Percentiles rank a stretch among this genome's conserved stretches.
Evolutionary conservation across 1,140 invertebrate genomes (phyloP).

Genomic region (Geopemphigus sp.): DNA sequence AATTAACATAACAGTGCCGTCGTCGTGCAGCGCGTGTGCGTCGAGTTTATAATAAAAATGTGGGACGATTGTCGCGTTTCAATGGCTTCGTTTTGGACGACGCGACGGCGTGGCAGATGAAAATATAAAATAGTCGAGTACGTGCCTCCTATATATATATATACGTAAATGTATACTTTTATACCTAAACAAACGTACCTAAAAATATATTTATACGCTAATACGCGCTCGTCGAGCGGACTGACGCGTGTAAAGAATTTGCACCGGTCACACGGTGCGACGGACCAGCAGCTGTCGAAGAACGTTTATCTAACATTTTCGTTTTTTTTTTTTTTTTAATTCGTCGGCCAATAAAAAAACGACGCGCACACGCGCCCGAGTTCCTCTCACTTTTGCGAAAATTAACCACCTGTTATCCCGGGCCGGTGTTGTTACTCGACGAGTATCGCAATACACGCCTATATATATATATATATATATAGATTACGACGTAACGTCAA

Average conservation of each 20-base stretch:
- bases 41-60: not conserved
- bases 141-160: no score
- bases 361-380: not conserved
- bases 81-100: not conserved
- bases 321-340: constrained; percentile 10
- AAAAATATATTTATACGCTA: no score
- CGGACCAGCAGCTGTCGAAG: constrained; percentile 23
- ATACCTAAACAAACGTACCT: no score
- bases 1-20: constrained; percentile 42
- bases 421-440: no score
- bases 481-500: no score
- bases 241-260: constrained; percentile 38
- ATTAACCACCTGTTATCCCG: no score
- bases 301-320: not conserved
- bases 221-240: not conserved
- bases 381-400: not conserved
- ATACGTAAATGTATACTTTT: no score
- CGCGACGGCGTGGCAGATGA: constrained; percentile 7
- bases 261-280: constrained; percentile 32
- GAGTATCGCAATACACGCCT: no score
- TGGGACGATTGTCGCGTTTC: constrained; percentile 33
- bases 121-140: not conserved
- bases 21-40: not conserved
- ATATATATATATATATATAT: not conserved
- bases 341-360: constrained; percentile 15